Percentiles rank a stretch among this genome's conserved stretches.
Conservation (phyloP, 2,113 vertebrate genomes). For the Pluvialis apricaria region DNA sequence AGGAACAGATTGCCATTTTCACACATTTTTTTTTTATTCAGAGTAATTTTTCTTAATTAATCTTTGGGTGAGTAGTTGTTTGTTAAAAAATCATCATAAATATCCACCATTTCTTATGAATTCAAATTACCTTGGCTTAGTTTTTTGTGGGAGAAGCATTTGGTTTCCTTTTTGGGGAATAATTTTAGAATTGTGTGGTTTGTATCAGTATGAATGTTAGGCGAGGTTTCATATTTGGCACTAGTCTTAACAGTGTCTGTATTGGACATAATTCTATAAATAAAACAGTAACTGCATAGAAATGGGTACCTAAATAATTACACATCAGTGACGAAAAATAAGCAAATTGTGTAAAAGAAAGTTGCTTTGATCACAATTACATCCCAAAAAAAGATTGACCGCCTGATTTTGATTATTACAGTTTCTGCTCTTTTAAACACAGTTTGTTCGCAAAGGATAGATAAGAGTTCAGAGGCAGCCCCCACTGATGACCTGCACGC, state of each 20-base stretch:
- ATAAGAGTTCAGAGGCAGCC: neutral
- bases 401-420: neutral
- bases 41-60: conserved; percentile 18
- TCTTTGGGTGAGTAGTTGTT: neutral
- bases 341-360: neutral
- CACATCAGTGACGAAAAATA: neutral
- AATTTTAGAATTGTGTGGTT: neutral
- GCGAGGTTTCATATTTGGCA: neutral
- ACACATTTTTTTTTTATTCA: neutral
- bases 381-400: neutral
- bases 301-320: neutral
- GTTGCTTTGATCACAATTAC: neutral
- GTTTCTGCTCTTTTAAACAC: neutral
- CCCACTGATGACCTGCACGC: fast-evolving
- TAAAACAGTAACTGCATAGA: neutral
- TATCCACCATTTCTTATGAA: neutral
- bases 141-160: neutral
- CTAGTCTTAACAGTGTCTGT: neutral
- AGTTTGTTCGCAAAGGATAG: neutral
- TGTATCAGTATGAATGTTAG: neutral
- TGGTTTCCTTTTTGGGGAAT: neutral
- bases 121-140: neutral
- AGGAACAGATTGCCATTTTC: conserved; percentile 14
- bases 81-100: neutral
- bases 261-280: neutral